These are phyloP conservation scores for Physeter macrocephalus DNA, from an alignment of 2,113 vertebrate species.

Conservation along the genomic window DNA sequence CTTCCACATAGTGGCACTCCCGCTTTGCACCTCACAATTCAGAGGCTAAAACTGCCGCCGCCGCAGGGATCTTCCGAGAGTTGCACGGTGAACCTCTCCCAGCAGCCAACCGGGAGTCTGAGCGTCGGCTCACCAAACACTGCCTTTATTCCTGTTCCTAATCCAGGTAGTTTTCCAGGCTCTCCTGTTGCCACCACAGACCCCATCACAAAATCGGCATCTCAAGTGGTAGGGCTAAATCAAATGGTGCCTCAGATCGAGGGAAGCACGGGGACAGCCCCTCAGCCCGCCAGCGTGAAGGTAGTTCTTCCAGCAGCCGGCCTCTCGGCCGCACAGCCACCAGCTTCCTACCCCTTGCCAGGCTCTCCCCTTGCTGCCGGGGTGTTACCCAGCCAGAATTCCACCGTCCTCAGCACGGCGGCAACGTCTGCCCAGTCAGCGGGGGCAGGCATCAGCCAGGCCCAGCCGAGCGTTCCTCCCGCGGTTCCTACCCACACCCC, in stretches of 20 bases:
- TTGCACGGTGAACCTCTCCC: slow-evolving; percentile 77
- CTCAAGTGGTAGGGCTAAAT: slow-evolving; percentile 83
- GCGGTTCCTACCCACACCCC: slow-evolving; percentile 91
- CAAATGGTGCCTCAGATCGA: slow-evolving; percentile 86
- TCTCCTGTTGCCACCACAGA: slow-evolving; percentile 81
- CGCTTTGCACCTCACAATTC: slow-evolving; percentile 85
- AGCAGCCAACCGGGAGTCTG: slow-evolving; percentile 80
- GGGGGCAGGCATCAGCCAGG: slow-evolving; percentile 78
- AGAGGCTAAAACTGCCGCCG: slow-evolving; percentile 86
- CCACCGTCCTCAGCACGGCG: slow-evolving; percentile 77
- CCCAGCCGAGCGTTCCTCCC: slow-evolving; percentile 83
- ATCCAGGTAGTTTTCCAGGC: slow-evolving; percentile 80
- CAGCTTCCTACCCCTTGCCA: slow-evolving; percentile 83
- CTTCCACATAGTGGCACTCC: slow-evolving; percentile 79
- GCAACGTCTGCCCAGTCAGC: slow-evolving; percentile 76
- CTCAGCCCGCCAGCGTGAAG: slow-evolving; percentile 84
- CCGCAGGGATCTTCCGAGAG: slow-evolving; percentile 80
- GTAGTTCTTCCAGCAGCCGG: slow-evolving; percentile 85
- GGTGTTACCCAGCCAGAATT: slow-evolving; percentile 80
- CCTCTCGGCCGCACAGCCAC: slow-evolving; percentile 76
- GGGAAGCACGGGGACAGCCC: slow-evolving; percentile 80
- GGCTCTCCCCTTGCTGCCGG: slow-evolving; percentile 79
- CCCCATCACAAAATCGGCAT: slow-evolving; percentile 79
- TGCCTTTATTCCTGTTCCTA: slow-evolving; percentile 85
- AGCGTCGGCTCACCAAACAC: slow-evolving; percentile 84